Conservation (phyloP, 2,797 vertebrate species). For the Hydrocynus forskahlii region DNA sequence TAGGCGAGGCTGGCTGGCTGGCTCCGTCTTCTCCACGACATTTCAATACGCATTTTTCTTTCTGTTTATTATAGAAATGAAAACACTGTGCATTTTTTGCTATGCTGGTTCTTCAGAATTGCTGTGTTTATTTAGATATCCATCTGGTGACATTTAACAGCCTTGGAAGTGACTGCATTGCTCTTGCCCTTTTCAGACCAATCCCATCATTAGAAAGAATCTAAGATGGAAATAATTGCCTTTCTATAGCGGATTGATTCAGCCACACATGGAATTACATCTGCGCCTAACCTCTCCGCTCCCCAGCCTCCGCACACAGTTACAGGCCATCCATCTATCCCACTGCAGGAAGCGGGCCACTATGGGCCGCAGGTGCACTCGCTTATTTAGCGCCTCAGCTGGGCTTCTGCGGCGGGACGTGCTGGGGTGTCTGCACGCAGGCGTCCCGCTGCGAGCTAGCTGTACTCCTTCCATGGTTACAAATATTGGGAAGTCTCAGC, state of each 20-base stretch:
- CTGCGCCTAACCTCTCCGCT: neutral
- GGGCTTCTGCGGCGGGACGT: neutral
- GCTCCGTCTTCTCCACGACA: neutral
- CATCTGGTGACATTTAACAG: constrained; percentile 39
- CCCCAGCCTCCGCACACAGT: neutral
- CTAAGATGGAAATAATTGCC: constrained; percentile 22
- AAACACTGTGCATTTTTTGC: neutral
- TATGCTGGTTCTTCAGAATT: constrained; percentile 5
- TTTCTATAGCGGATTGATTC: constrained; percentile 6
- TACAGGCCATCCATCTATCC: neutral
- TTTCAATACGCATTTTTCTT: neutral
- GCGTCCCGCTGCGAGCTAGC: neutral
- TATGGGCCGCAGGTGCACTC: neutral
- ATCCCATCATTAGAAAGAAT: constrained; percentile 35
- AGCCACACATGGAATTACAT: neutral
- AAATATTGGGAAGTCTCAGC: constrained; percentile 23
- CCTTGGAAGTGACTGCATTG: constrained; percentile 13
- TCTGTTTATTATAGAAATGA: neutral
- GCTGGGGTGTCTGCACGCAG: neutral
- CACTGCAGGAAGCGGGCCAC: neutral
- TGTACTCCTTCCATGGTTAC: constrained; percentile 5
- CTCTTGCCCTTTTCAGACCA: constrained; percentile 26
- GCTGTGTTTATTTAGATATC: constrained; percentile 21
- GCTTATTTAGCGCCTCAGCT: neutral
- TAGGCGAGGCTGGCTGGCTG: neutral